Evolutionary conservation across 2,888 invertebrate species (phyloP), one percentile per base, ranked within the genome.

Genomic region (Pemphredon lugubris): DNA sequence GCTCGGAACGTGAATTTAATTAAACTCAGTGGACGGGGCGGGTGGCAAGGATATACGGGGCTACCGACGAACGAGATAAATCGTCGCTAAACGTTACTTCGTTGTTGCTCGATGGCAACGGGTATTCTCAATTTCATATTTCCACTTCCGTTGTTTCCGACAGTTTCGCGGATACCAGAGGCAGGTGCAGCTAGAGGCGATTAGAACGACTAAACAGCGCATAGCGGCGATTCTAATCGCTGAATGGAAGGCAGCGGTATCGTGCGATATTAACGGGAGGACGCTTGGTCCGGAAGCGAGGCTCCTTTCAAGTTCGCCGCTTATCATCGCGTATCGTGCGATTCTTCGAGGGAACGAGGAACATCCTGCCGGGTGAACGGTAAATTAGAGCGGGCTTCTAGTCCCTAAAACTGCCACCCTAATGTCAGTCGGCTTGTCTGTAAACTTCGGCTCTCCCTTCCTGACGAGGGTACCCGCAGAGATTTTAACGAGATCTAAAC

Each of bases 291-390:
- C 69, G 80, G 78, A 81, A 81, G 50, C 55, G 63, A 34, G 23
- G 34, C 21, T 73, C 37, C 76, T 79, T 81, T 75, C 61, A 81
- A 75, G 70, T 67, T 23, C 39, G 74, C 76, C 81, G 81, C 76
- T 75, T 74, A 80, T 71, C 73, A 71, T n/a, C 65, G 70, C 57
- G 55, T 57, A 78, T 58, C 79, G 70, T 67, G 64, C 63, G 71
- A 76, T 80, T 73, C 80, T 72, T 76, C 55, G 73, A 73, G 74
- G 44, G 65, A 79, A 77, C 58, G 70, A 79, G 67, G 58, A 66
- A 73, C 77, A 77, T 80, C 80, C 81, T 80, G 80, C 66, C 50
- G 59, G 47, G 45, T 55, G 70, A 70, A 67, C 51, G 60, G 48
- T 63, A 60, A 75, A 82, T 82, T 77, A 75, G 69, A 70, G 37